Percentiles rank a stretch among this genome's conserved stretches.
These are phyloP conservation scores for Cynopterus sphinx DNA, from an alignment of 2,797 vertebrate species.

Conservation along the genomic window DNA sequence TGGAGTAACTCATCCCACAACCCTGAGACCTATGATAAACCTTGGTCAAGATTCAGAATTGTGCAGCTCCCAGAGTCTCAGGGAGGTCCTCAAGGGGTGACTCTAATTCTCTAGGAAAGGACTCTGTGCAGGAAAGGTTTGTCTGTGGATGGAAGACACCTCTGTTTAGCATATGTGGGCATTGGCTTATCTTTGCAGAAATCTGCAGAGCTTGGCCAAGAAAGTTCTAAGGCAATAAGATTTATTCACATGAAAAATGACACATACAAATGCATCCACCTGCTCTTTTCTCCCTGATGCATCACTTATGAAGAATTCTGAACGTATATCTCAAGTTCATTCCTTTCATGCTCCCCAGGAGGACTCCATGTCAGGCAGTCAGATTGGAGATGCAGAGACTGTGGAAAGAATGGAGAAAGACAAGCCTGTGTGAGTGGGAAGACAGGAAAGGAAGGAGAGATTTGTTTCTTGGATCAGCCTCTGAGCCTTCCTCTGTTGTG, in stretches of 20 bases:
- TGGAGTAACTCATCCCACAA: background rate
- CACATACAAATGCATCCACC: background rate
- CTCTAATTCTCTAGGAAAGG: background rate
- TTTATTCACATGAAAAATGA: background rate
- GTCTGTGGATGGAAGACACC: background rate
- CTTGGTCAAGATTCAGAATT: fast-evolving
- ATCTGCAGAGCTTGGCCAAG: background rate
- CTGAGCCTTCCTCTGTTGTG: background rate
- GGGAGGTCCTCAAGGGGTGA: background rate
- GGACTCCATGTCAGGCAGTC: background rate
- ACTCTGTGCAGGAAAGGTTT: fast-evolving
- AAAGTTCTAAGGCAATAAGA: background rate
- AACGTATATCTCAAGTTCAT: background rate
- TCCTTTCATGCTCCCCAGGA: background rate
- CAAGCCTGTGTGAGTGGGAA: background rate
- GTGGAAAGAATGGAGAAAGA: background rate
- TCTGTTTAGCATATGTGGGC: background rate
- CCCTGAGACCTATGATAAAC: background rate
- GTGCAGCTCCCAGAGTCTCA: background rate
- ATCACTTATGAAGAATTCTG: background rate
- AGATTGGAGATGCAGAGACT: background rate
- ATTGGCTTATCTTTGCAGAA: background rate
- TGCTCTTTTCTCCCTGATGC: fast-evolving
- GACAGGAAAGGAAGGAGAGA: background rate
- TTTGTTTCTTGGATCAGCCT: background rate